These are phyloP conservation scores for Ceyx melanurus DNA, from an alignment of 2,113 vertebrate genomes.

Conservation along the genomic window DNA sequence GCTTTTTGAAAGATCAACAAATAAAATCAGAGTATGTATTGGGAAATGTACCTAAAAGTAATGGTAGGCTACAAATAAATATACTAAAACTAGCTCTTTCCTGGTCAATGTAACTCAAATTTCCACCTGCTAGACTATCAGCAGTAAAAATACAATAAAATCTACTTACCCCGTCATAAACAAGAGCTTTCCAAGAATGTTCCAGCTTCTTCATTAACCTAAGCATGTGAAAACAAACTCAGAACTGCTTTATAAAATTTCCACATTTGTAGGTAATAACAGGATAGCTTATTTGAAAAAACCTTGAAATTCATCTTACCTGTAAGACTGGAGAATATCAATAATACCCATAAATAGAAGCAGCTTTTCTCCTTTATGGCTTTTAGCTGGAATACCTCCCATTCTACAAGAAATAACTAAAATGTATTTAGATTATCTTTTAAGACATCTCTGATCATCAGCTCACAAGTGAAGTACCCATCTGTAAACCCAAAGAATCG, in stretches of 20 bases:
- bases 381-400: constrained; percentile 97
- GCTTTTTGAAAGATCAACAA: not conserved
- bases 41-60: not conserved
- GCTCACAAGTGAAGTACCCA: not conserved
- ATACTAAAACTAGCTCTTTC: not conserved
- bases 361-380: constrained; percentile 91
- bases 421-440: not conserved
- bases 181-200: constrained; percentile 98
- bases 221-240: constrained; percentile 1
- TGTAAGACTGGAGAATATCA: constrained; percentile 97
- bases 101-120: not conserved
- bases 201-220: constrained; percentile 98
- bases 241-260: not conserved
- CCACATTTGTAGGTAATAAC: not conserved
- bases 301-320: constrained; percentile 74
- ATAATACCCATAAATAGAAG: constrained; percentile 98
- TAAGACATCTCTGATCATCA: not conserved
- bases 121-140: not conserved
- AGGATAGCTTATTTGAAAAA: not conserved
- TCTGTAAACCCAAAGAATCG: not conserved
- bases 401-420: constrained; percentile 79
- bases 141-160: not conserved
- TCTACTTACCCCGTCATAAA: constrained; percentile 93
- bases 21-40: not conserved
- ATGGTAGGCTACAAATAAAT: not conserved